Evolutionary conservation across 2,113 vertebrate species (phyloP).

Genomic region (Menidia beryllina): DNA sequence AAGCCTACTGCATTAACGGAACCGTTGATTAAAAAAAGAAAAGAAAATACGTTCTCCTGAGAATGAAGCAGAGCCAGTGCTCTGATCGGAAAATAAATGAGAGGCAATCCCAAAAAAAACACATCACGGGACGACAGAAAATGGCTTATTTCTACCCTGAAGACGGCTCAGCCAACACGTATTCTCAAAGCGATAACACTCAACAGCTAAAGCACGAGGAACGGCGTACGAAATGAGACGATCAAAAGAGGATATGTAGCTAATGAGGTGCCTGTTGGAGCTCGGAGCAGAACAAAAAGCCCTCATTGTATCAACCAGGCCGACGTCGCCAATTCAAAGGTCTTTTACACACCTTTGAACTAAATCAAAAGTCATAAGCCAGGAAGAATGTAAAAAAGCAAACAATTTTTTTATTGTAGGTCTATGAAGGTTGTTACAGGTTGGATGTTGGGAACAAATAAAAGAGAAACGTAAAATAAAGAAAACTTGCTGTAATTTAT

Average conservation of each 20-base stretch:
- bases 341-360: constrained; percentile 77
- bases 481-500: constrained; percentile 30
- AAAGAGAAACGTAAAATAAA: constrained; percentile 63
- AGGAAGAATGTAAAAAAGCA: constrained; percentile 79
- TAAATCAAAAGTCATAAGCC: constrained; percentile 77
- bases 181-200: constrained; percentile 16
- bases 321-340: constrained; percentile 71
- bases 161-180: constrained; percentile 49
- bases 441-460: constrained; percentile 65
- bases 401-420: constrained; percentile 82
- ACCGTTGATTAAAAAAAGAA: constrained; percentile 8
- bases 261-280: constrained; percentile 34
- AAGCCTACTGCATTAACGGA: constrained; percentile 52
- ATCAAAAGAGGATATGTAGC: constrained; percentile 3
- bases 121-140: constrained; percentile 28
- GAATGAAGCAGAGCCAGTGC: constrained; percentile 29
- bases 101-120: background rate
- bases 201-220: constrained; percentile 11
- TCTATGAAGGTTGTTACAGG: constrained; percentile 80
- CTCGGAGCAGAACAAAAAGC: background rate
- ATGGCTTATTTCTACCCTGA: constrained; percentile 60
- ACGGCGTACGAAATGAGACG: constrained; percentile 21
- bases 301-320: background rate
- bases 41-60: constrained; percentile 24
- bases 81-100: constrained; percentile 13